Base-by-base conservation (phyloP, 2,113 vertebrate genomes). In the Onychorhynchus coronatus region DNA sequence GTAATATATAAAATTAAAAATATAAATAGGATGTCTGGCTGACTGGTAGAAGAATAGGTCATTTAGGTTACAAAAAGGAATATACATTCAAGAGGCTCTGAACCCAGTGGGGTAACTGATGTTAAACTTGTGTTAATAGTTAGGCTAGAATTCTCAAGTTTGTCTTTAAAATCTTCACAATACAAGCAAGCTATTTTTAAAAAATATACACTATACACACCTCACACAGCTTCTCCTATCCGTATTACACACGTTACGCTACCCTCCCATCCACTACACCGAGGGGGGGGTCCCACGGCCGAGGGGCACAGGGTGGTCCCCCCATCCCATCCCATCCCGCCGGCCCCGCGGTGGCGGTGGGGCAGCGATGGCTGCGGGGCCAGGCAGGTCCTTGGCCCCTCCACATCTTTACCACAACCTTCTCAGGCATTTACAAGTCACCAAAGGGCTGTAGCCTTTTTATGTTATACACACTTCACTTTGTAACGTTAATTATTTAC, bases 151-250 rank as follows among this genome's bases (percentile, higher is more conserved):
- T 98, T 98, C 97, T 98, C 98, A 98, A 98, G 98, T 98, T 98
- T 98, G 98, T 98, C 98, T 98, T 98, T 98, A 98, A 98, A 97
- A 97, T 98, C 97, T 98, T 98, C 98, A 98, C 98, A 98, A 98
- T 98, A 98, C 98, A 98, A 98, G 98, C 98, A 98, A 98, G 98
- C 98, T 98, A 98, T 98, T 98, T 97, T 77, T 97, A 96, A 97
- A 98, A 98, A 98, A 99, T 99, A 97, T 99, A 99, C 99, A 99
- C 98, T 99, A 99, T 99, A 98, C 98, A 99, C 98, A 99, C 92
- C 97, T 98, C 97, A 98, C 97, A 97, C 97, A 97, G 95, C 98
- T 97, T 98, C 98, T 98, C 97, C 97, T 97, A 97, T 91, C 95
- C 91, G 79, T 94, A 97, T 95, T 95, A 97, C 94, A 95, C 93